phyloP scores from a whole-genome alignment of 1,140 invertebrate species.

The Hydropsyche tenuis region DNA sequence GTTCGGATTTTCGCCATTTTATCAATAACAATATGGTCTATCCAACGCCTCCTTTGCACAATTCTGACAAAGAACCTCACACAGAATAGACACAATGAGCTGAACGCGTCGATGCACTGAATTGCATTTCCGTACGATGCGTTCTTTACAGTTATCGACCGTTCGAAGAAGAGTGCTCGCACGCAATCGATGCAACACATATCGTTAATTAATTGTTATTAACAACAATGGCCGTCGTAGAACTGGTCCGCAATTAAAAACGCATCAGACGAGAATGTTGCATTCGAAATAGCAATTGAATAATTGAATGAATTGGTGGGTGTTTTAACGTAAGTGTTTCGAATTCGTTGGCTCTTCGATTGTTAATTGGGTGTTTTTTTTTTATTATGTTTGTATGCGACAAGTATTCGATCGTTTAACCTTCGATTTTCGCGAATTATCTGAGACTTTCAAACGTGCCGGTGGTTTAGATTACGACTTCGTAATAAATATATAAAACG shows the following conservation, averaged over 20 bases:
- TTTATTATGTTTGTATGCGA: too few species aligned
- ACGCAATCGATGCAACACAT: conserved; percentile 24
- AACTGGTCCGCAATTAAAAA: conserved; percentile 32
- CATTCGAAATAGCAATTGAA: background rate
- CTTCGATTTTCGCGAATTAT: too few species aligned
- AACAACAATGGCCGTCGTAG: conserved; percentile 17
- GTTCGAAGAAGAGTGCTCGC: background rate
- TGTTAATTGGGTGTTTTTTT: too few species aligned
- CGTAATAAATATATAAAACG: too few species aligned
- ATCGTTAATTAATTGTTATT: conserved; percentile 28
- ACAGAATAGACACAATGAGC: background rate
- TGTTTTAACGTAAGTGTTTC: background rate
- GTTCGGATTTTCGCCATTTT: too few species aligned
- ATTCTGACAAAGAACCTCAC: background rate
- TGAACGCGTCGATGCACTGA: background rate
- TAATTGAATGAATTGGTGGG: too few species aligned
- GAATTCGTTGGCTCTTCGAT: too few species aligned
- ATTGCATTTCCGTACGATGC: conserved; percentile 17
- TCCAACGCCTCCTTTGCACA: background rate
- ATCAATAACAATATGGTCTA: too few species aligned
- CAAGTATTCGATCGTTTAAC: too few species aligned
- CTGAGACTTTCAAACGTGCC: too few species aligned
- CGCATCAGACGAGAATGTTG: conserved; percentile 24
- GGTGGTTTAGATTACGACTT: too few species aligned
- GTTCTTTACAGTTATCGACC: conserved; percentile 31